Conservation (phyloP, 2,888 invertebrate genomes). For the Diadromus collaris region DNA sequence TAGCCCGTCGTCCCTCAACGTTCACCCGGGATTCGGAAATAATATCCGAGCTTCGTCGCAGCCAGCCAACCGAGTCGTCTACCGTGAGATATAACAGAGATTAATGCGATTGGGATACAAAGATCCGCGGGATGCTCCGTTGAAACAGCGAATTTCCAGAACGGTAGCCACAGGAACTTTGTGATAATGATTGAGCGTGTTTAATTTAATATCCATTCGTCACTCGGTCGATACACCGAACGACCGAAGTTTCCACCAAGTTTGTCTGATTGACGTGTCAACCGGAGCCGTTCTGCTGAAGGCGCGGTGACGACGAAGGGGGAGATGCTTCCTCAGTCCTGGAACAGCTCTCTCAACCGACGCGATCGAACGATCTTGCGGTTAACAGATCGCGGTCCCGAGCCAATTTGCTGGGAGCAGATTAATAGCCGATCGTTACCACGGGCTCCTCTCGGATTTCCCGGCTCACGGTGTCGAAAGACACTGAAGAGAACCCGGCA, state of each 20-base stretch:
- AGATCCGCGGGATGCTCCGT: conserved; percentile 27
- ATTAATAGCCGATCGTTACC: conserved; percentile 61
- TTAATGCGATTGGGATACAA: conserved; percentile 55
- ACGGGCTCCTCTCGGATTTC: conserved; percentile 68
- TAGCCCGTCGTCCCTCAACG: conserved; percentile 25
- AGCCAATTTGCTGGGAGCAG: conserved; percentile 54
- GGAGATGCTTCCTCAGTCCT: too few relatives aligned
- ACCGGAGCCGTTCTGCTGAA: too few relatives aligned
- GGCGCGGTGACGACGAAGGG: too few relatives aligned
- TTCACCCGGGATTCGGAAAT: conserved; percentile 40
- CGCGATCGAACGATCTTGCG: conserved; percentile 46
- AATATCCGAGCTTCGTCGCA: conserved; percentile 41
- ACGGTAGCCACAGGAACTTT: not conserved
- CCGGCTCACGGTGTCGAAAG: conserved; percentile 62
- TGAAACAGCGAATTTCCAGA: not conserved
- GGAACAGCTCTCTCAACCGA: conserved; percentile 10
- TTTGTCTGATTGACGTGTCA: too few relatives aligned
- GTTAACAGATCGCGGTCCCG: conserved; percentile 56
- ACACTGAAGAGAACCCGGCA: conserved; percentile 34
- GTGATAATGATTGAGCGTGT: not conserved
- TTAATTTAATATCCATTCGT: too few relatives aligned
- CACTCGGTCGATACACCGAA: too few relatives aligned
- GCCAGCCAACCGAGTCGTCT: conserved; percentile 43
- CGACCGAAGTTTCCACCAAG: too few relatives aligned
- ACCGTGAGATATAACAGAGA: conserved; percentile 52